Conservation (phyloP, 2,113 vertebrate genomes). For the Pholis gunnellus region DNA sequence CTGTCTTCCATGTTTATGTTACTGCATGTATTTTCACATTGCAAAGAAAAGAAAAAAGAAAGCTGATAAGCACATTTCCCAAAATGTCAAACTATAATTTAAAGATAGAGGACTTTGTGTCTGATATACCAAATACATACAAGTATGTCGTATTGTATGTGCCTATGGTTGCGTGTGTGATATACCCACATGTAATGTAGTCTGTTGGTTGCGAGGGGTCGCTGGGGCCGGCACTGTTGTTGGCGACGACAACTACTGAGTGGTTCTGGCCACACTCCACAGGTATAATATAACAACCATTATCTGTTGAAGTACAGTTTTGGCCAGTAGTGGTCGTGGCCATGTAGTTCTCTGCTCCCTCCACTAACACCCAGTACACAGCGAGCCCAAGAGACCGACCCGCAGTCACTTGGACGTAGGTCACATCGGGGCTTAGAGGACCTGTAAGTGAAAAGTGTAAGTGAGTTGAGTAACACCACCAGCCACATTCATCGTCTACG, state of each 20-base stretch:
- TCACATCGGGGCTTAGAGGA: constrained; percentile 70
- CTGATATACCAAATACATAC: not conserved
- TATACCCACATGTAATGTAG: constrained; percentile 87
- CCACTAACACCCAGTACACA: constrained; percentile 83
- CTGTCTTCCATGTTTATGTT: too few relatives aligned
- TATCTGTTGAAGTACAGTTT: constrained; percentile 81
- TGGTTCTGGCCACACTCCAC: constrained; percentile 88
- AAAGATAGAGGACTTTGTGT: not conserved
- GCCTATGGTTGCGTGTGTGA: not conserved
- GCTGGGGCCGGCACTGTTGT: constrained; percentile 89
- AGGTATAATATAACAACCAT: constrained; percentile 81
- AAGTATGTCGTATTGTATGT: not conserved
- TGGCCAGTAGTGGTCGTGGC: constrained; percentile 73
- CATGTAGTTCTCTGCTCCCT: constrained; percentile 84
- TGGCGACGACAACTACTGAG: constrained; percentile 83
- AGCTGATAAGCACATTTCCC: not conserved
- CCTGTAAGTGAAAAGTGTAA: constrained; percentile 65
- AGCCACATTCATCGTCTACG: not conserved
- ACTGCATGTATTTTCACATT: too few relatives aligned
- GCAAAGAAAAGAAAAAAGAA: too few relatives aligned
- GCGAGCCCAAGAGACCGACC: constrained; percentile 73
- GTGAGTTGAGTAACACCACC: not conserved
- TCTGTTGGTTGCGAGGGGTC: constrained; percentile 77
- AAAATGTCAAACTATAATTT: not conserved
- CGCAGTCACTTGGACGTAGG: constrained; percentile 41